A percentile compares a stretch with the other conserved stretches of the same genome.
Evolutionary conservation across 2,797 vertebrate genomes (phyloP).

Genomic region (Todus mexicanus): DNA sequence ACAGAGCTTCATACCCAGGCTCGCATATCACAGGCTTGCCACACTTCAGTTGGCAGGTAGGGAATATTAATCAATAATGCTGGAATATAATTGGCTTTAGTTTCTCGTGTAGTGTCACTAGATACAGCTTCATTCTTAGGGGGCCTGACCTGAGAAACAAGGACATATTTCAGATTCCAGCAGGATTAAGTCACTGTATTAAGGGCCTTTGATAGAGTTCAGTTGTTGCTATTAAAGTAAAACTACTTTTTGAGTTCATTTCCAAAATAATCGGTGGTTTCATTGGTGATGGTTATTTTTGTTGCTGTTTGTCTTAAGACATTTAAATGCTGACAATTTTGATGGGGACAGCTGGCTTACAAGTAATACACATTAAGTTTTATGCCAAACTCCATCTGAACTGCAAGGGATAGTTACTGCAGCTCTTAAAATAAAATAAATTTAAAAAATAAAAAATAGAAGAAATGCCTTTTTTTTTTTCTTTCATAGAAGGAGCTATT

Average conservation of each 20-base stretch:
- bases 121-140: conserved; percentile 25
- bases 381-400: not conserved
- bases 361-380: conserved; percentile 5
- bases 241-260: not conserved
- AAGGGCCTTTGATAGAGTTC: conserved; percentile 7
- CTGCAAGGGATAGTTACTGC: not conserved
- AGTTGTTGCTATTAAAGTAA: conserved; percentile 13
- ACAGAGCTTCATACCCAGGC: conserved; percentile 10
- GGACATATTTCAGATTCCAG: conserved; percentile 47
- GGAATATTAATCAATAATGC: conserved; percentile 32
- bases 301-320: not conserved
- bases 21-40: conserved; percentile 18
- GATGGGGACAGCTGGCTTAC: not conserved
- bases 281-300: not conserved
- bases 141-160: conserved; percentile 45
- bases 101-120: conserved; percentile 12
- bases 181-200: conserved; percentile 33
- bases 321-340: not conserved
- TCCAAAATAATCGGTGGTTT: not conserved
- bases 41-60: conserved; percentile 28
- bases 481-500: conserved; percentile 38
- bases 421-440: not conserved
- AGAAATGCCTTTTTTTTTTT: not conserved
- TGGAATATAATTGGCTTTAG: conserved; percentile 57
- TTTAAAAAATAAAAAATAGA: not conserved